Evolutionary conservation across 2,797 vertebrate genomes (phyloP), one percentile per base, ranked within the genome.

Genomic region (Crocodylus rhombifer): DNA sequence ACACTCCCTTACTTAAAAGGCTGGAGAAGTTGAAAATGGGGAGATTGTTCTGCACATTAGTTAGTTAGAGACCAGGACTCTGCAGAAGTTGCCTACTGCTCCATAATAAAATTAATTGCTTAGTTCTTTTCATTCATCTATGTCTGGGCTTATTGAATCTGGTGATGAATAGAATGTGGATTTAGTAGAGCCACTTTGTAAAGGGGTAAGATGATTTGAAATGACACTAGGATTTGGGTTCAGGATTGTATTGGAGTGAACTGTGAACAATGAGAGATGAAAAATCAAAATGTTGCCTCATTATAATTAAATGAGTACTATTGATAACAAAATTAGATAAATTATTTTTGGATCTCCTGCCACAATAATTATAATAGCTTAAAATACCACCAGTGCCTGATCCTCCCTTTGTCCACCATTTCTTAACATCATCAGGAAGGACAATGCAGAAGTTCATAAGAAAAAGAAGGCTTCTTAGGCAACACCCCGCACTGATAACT

Each of bases 311-410:
- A 33, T 85, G 80, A 92, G 84, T 91, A 85, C 83, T 88, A 83
- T 36, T 83, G 71, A 71, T 63, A 87, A 79, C 20, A 42, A 23
- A 14, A 87, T 55, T 30, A 75, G 81, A 82, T 25, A 0, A 85
- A 85, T 88, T 87, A 23, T 26, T 87, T 88, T 62, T 80, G 84
- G 82, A 61, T 57, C 91, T 86, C 69, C 55, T 73, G n/a, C 10
- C 55, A 4, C 75, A 87, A 7, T 86, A 84, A 64, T 21, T 75
- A 33, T 12, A 2, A 42, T 73, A 91, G 33, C 85, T 91, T 90
- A 64, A 92, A 75, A 62, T 79, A 73, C 11, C 30, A 65, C 55
- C 12, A 10, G 42, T 21, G 67, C 4, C 61, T 62, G 90, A 28
- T 80, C 57, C 1, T 1, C 86, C 92, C 57, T 65, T 89, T 89